phyloP scores from a whole-genome alignment of 2,797 vertebrate genomes.

The Tympanoctomys barrerae region DNA sequence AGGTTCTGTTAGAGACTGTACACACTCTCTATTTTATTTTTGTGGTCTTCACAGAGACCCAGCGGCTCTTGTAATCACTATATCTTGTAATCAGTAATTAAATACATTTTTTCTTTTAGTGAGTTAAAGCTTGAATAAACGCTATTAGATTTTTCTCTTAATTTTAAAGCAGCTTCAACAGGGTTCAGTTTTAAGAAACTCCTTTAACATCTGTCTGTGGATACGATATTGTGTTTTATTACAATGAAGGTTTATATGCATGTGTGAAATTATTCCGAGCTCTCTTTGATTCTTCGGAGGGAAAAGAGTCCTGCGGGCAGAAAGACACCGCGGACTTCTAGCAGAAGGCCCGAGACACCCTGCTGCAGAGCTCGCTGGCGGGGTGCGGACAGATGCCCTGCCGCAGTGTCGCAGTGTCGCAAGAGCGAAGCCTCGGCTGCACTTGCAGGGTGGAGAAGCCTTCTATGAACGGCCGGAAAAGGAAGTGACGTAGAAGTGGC shows the following conservation, averaged over 20 bases:
- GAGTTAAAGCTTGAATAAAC: not conserved
- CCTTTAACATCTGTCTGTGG: slow-evolving; percentile 6
- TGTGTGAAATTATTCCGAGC: not conserved
- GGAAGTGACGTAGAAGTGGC: not conserved
- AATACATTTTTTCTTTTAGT: not conserved
- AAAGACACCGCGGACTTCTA: rapidly evolving
- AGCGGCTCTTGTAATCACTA: slow-evolving; percentile 45
- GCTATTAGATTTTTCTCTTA: not conserved
- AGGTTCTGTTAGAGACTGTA: slow-evolving; percentile 50
- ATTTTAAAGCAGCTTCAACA: slow-evolving; percentile 11
- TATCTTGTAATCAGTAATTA: slow-evolving; percentile 51
- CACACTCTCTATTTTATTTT: too few species aligned
- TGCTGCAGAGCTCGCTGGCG: not conserved
- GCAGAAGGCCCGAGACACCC: not conserved
- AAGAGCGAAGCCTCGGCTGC: not conserved
- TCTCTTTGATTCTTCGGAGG: not conserved
- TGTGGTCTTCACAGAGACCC: not conserved
- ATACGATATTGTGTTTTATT: not conserved
- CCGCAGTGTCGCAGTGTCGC: not conserved
- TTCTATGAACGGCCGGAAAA: not conserved
- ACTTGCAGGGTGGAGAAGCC: not conserved
- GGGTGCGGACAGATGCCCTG: not conserved
- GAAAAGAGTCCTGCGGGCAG: not conserved
- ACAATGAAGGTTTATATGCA: not conserved
- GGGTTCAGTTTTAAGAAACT: not conserved